Conservation (phyloP, 2,888 invertebrate species). For the Meteorus cinctellus region DNA sequence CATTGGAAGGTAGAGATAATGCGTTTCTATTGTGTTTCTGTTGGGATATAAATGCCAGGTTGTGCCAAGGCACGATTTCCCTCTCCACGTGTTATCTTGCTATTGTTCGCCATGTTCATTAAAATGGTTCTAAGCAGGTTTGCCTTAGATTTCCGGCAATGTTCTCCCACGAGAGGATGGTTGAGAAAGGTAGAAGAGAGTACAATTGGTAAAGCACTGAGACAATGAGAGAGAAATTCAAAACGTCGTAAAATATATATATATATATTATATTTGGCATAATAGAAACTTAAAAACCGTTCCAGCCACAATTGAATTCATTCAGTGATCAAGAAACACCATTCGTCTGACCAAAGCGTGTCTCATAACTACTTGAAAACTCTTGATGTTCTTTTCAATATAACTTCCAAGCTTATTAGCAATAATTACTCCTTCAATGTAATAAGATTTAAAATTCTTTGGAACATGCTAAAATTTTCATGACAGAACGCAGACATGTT, state of each 20-base stretch:
- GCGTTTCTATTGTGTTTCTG: slow-evolving; percentile 60
- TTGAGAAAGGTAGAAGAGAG: background rate
- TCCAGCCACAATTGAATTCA: background rate
- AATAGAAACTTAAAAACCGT: background rate
- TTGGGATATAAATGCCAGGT: slow-evolving; percentile 52
- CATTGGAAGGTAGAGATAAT: slow-evolving; percentile 62
- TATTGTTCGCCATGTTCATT: slow-evolving; percentile 65
- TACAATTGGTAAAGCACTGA: background rate
- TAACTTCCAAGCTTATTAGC: too few relatives aligned
- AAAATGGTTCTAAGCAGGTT: slow-evolving; percentile 62
- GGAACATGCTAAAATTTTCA: background rate
- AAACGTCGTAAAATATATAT: background rate
- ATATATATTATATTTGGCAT: background rate
- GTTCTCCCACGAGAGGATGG: background rate
- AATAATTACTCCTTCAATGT: too few relatives aligned
- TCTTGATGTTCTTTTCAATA: background rate
- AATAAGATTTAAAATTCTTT: too few relatives aligned
- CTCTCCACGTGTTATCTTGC: slow-evolving; percentile 55
- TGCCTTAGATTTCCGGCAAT: slow-evolving; percentile 50
- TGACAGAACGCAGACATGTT: background rate
- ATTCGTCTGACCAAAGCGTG: slow-evolving; percentile 3
- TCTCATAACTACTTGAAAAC: background rate
- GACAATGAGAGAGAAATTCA: background rate
- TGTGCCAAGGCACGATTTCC: slow-evolving; percentile 17
- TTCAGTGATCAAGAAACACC: background rate